phyloP scores from a whole-genome alignment of 2,797 vertebrate genomes.

The Tarsius wallacei region DNA sequence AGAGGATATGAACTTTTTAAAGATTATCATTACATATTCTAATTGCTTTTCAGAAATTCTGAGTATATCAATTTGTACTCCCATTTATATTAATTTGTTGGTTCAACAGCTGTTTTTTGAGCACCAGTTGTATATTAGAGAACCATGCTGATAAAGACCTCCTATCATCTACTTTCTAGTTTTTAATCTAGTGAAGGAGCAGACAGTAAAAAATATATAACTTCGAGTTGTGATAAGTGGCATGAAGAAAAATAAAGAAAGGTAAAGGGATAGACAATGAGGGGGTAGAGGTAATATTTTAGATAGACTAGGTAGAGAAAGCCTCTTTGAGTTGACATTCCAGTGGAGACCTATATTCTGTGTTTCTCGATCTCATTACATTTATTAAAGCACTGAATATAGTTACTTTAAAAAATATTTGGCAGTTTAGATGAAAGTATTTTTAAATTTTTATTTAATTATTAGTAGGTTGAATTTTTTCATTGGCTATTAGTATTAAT shows the following conservation, averaged over 20 bases:
- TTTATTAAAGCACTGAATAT: slow-evolving; percentile 50
- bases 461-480: slow-evolving; percentile 19
- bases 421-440: slow-evolving; percentile 33
- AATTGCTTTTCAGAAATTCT: slow-evolving; percentile 34
- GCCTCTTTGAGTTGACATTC: neutral
- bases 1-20: slow-evolving; percentile 36
- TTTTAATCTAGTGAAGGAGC: neutral
- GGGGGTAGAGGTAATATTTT: neutral
- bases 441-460: slow-evolving; percentile 13
- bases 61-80: neutral
- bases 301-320: neutral
- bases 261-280: neutral
- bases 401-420: slow-evolving; percentile 7
- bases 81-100: neutral
- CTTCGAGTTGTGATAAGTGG: neutral
- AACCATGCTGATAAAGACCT: neutral
- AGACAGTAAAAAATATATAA: slow-evolving; percentile 2
- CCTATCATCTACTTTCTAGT: neutral
- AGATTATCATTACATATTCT: slow-evolving; percentile 1
- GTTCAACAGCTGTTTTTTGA: slow-evolving; percentile 29
- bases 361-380: slow-evolving; percentile 17
- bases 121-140: neutral
- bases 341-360: neutral
- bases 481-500: neutral
- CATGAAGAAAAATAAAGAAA: neutral